Base-by-base conservation (phyloP, 2,113 vertebrate species). In the Equus quagga region DNA sequence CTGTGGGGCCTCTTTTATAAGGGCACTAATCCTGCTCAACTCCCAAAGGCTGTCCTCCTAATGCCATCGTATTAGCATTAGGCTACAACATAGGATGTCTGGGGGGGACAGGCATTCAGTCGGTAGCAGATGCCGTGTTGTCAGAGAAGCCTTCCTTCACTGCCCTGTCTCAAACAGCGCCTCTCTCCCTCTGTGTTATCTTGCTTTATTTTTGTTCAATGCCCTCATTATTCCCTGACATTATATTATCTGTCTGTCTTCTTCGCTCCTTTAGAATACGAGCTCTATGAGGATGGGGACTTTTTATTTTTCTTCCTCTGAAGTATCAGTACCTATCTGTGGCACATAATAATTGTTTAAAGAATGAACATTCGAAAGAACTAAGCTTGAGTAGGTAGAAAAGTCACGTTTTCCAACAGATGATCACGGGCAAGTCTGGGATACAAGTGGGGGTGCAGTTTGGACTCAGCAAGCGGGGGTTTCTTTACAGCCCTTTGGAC, bases 351-450 rank as follows among this genome's bases (percentile, higher is more conserved):
- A 79, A 70, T 86, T 91, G 4, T 69, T 96, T 56, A 44, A 75
- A 85, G 72, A 79, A 73, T n/a, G 6, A 72, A 90, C 46, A 89
- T 83, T 93, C 15, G 6, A 79, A 83, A 90, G 41, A 88, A 91
- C 14, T 91, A 23, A 51, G 54, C 56, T 62, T 72, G 58, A 41
- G 49, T 28, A 69, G 44, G 28, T 69, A 23, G 11, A 87, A 36
- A 86, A 70, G 92, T 69, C 18, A 44, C 14, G 70, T 86, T 94
- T 94, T 88, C n/a, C 78, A 91, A 75, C 31, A 90, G n/a, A 65
- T 92, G 26, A 44, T 82, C n/a, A 58, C 24, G 15, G 72, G 33
- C 3, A 64, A 36, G 7, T n/a, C 91, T 79, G 49, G 62, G 24
- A 5, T n/a, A 6, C 3, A 54, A 31, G 28, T 18, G 6, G 23